A percentile compares a stretch with the other conserved stretches of the same genome.
These are phyloP conservation scores for Acanthopagrus latus DNA, from an alignment of 2,797 vertebrate species.

Conservation along the genomic window DNA sequence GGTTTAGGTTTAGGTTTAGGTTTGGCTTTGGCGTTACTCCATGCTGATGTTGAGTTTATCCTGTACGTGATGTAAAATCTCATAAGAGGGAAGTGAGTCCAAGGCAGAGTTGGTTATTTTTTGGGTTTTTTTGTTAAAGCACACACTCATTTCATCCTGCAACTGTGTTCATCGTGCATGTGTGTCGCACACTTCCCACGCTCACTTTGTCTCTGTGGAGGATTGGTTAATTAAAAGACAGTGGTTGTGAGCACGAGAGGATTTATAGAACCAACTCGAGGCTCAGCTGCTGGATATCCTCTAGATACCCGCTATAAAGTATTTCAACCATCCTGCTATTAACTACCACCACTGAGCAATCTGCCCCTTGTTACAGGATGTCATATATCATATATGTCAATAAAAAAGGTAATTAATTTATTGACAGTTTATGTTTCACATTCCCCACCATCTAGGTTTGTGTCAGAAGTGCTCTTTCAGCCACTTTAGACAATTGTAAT, in stretches of 20 bases:
- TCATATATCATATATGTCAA: constrained; percentile 41
- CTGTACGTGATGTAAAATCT: constrained; percentile 5
- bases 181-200: constrained; percentile 65
- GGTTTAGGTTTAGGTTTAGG: not conserved
- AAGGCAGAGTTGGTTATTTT: not conserved
- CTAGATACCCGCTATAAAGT: constrained; percentile 55
- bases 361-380: constrained; percentile 36
- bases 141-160: constrained; percentile 23
- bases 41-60: constrained; percentile 3
- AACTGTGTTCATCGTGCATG: constrained; percentile 31
- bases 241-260: constrained; percentile 58
- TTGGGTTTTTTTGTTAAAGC: not conserved
- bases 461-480: constrained; percentile 14
- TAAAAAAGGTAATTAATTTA: constrained; percentile 37
- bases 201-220: constrained; percentile 58
- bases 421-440: constrained; percentile 12
- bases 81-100: constrained; percentile 10
- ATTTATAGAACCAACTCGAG: constrained; percentile 54
- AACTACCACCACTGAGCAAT: constrained; percentile 51
- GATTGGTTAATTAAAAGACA: constrained; percentile 73
- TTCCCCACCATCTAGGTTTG: constrained; percentile 5
- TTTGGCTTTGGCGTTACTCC: constrained; percentile 31
- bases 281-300: constrained; percentile 59
- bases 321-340: constrained; percentile 43
- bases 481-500: not conserved